Conservation (phyloP, 2,888 invertebrate genomes). For the Mesodorylaimus sp. region DNA sequence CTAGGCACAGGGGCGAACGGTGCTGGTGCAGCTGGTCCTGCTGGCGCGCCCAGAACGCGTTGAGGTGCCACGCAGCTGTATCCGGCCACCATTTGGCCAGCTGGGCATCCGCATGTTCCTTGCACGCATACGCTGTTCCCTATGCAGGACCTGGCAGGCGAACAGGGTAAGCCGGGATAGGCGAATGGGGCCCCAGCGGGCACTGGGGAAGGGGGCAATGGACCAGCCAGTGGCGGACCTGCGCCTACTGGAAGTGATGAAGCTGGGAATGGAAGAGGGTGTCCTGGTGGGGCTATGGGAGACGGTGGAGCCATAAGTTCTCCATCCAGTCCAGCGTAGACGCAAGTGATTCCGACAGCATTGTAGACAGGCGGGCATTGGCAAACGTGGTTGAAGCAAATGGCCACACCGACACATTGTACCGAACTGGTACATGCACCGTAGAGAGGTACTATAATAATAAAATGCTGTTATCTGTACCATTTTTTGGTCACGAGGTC, state of each 20-base stretch:
- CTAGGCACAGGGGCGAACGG: too few relatives aligned
- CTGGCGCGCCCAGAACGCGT: too few relatives aligned
- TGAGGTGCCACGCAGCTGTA: neutral
- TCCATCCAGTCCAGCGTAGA: neutral
- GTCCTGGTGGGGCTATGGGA: too few relatives aligned
- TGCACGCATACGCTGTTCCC: neutral
- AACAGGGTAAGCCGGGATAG: neutral
- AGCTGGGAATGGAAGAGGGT: neutral
- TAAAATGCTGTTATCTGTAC: neutral
- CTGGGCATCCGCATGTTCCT: neutral
- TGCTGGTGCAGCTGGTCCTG: too few relatives aligned
- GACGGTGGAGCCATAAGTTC: neutral
- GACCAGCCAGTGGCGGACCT: neutral
- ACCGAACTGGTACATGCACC: neutral
- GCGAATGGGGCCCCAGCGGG: neutral
- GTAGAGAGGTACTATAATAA: neutral
- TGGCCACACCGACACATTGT: neutral
- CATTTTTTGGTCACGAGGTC: neutral
- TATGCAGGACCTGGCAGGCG: neutral
- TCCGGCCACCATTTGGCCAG: neutral
- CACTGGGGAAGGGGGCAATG: neutral
- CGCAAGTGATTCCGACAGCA: neutral
- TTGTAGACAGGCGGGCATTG: neutral
- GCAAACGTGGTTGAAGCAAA: neutral
- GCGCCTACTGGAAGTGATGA: too few relatives aligned